Percentiles rank a stretch among this genome's conserved stretches.
Evolutionary conservation across 1,140 invertebrate species (phyloP).

Genomic region (Eubasilissa regina): DNA sequence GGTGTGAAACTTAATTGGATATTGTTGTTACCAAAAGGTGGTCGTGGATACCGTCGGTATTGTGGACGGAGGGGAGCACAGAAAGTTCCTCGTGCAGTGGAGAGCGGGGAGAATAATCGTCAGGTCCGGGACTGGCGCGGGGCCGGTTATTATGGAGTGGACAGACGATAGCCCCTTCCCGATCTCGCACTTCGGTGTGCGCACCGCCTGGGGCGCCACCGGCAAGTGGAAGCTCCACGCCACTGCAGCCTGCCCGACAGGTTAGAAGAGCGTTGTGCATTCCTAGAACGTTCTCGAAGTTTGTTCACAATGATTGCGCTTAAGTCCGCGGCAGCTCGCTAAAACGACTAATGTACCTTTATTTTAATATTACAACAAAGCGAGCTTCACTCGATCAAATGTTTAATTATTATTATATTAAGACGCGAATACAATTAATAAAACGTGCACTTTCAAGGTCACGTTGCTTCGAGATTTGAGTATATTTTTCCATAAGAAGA

Average conservation of each 20-base stretch:
- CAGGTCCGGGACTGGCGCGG: conserved; percentile 65
- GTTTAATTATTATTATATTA: too few species aligned
- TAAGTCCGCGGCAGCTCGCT: too few species aligned
- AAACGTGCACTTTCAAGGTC: too few species aligned
- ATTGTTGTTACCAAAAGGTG: conserved; percentile 67
- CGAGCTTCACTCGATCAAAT: too few species aligned
- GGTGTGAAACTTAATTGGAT: conserved; percentile 25
- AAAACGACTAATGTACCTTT: too few species aligned
- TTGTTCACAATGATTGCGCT: too few species aligned
- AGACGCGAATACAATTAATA: too few species aligned
- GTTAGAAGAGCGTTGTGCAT: conserved; percentile 4
- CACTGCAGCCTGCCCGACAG: conserved; percentile 10
- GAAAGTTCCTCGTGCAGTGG: conserved; percentile 76
- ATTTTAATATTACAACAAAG: too few species aligned
- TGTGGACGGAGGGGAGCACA: conserved; percentile 72
- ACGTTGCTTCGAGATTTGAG: too few species aligned
- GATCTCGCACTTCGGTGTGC: conserved; percentile 75
- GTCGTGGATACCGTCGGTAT: conserved; percentile 72
- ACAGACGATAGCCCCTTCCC: conserved; percentile 74
- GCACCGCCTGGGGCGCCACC: conserved; percentile 76
- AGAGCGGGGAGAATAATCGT: conserved; percentile 72
- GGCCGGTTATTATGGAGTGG: conserved; percentile 73
- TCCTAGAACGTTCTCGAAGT: background rate
- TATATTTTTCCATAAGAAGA: too few species aligned
- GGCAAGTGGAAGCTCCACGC: conserved; percentile 72